phyloP scores from a whole-genome alignment of 2,113 vertebrate genomes.

The Labeo catla region DNA sequence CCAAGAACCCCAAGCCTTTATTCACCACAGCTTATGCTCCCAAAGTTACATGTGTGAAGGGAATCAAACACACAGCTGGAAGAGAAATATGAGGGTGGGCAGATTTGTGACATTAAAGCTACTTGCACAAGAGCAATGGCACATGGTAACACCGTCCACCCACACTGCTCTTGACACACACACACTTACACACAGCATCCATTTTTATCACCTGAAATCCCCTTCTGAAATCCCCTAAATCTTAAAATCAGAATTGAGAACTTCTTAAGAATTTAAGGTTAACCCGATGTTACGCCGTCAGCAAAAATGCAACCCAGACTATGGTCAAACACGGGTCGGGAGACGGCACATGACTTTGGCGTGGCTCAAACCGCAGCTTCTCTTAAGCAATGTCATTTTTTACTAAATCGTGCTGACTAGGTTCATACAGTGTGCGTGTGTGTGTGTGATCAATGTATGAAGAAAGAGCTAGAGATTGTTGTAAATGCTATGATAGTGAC shows the following conservation, averaged over 20 bases:
- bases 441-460: conserved; percentile 58
- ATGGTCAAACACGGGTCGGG: conserved; percentile 44
- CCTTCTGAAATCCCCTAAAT: not conserved
- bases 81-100: conserved; percentile 66
- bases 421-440: conserved; percentile 5
- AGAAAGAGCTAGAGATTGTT: conserved; percentile 52
- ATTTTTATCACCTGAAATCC: not conserved
- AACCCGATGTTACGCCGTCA: not conserved
- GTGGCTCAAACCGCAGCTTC: conserved; percentile 61
- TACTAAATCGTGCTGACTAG: conserved; percentile 47
- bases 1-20: conserved; percentile 82
- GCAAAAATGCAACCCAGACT: conserved; percentile 32
- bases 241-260: conserved; percentile 39
- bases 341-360: conserved; percentile 51
- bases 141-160: conserved; percentile 59
- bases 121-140: conserved; percentile 41
- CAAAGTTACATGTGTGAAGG: conserved; percentile 76
- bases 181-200: conserved; percentile 41
- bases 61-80: conserved; percentile 71
- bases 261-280: not conserved
- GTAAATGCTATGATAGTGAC: conserved; percentile 34
- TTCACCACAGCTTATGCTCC: conserved; percentile 80
- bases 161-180: conserved; percentile 55
- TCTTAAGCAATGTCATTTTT: conserved; percentile 59
- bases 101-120: conserved; percentile 47